These are phyloP conservation scores for Pinctada fucata DNA, from an alignment of 2,888 invertebrate species.

Conservation along the genomic window DNA sequence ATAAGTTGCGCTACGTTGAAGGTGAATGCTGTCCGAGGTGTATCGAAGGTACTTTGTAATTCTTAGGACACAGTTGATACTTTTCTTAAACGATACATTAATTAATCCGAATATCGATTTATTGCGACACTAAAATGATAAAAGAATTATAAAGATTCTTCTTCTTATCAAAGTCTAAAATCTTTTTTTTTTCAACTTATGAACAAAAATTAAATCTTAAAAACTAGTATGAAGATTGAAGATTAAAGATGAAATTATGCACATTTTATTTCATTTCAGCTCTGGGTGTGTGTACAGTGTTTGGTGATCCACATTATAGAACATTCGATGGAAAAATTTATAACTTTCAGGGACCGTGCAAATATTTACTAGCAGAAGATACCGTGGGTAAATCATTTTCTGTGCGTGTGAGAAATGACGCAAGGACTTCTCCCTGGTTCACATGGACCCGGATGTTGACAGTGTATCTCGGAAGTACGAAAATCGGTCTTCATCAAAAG, in stretches of 20 bases:
- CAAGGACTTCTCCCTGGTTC: constrained; percentile 87
- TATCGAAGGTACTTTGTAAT: constrained; percentile 84
- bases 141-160: no score
- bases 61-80: not conserved
- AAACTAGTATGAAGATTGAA: no score
- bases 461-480: constrained; percentile 79
- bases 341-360: constrained; percentile 90
- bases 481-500: constrained; percentile 85
- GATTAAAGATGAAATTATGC: no score
- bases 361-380: constrained; percentile 90
- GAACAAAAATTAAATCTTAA: no score
- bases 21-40: constrained; percentile 95
- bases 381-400: constrained; percentile 85
- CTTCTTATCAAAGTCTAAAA: no score
- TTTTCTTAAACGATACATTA: no score
- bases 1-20: constrained; percentile 82
- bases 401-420: constrained; percentile 93
- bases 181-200: no score
- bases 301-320: constrained; percentile 95
- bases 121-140: no score
- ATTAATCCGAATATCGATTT: no score
- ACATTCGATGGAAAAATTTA: constrained; percentile 96
- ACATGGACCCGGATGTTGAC: constrained; percentile 92
- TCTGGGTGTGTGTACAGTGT: constrained; percentile 94
- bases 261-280: constrained; percentile 77